phyloP scores from a whole-genome alignment of 2,113 vertebrate species.

The Centropristis striata region DNA sequence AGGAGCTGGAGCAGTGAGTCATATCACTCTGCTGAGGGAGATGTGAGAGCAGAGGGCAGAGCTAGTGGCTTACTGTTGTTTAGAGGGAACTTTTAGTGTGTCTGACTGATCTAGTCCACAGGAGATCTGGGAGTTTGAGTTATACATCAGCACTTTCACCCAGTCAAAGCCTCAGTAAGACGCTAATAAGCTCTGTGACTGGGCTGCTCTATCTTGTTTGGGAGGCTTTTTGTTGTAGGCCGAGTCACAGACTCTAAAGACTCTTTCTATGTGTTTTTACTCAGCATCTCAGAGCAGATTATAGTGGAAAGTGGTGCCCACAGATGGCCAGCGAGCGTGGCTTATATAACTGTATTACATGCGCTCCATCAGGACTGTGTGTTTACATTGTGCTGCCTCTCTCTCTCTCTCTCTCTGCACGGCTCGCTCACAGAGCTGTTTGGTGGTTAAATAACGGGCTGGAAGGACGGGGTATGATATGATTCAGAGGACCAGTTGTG shows the following conservation, averaged over 20 bases:
- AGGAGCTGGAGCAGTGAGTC: constrained; percentile 69
- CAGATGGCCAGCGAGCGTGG: constrained; percentile 63
- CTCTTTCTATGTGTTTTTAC: constrained; percentile 20
- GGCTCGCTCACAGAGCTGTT: constrained; percentile 37
- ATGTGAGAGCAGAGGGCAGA: constrained; percentile 11
- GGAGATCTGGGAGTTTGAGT: not conserved
- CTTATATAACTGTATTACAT: constrained; percentile 74
- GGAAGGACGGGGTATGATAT: not conserved
- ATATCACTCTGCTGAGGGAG: constrained; percentile 38
- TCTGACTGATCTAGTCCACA: not conserved
- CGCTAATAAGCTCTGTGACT: constrained; percentile 18
- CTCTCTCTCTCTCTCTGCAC: not conserved
- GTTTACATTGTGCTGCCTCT: constrained; percentile 44
- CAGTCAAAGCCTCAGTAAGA: constrained; percentile 7
- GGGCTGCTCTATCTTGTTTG: not conserved
- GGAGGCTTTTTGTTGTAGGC: constrained; percentile 7
- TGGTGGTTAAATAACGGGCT: constrained; percentile 54
- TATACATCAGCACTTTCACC: not conserved
- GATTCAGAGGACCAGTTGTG: not conserved
- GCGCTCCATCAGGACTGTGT: constrained; percentile 43
- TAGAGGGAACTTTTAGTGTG: constrained; percentile 14
- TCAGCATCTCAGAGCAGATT: constrained; percentile 51
- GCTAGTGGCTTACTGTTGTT: constrained; percentile 10
- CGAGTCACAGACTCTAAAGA: not conserved
- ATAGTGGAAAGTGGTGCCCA: constrained; percentile 31